Evolutionary conservation across 2,888 invertebrate genomes (phyloP).

Genomic region (Drosophila testacea): DNA sequence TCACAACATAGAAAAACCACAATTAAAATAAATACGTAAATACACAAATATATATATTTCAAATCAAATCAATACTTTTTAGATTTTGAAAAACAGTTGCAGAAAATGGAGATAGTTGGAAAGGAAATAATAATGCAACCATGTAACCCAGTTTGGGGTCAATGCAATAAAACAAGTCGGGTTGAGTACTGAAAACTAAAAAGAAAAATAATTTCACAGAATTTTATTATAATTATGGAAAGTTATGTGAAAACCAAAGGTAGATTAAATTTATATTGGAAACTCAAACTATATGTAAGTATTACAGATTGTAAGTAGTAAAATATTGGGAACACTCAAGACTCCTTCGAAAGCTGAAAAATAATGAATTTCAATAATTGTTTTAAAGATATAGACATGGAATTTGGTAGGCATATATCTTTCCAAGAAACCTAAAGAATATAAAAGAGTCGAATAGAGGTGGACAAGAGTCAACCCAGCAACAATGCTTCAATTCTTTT

Average conservation of each 20-base stretch:
- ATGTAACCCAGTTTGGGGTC: constrained; percentile 16
- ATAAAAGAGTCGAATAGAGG: too few relatives aligned
- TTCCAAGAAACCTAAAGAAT: too few relatives aligned
- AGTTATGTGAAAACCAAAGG: not conserved
- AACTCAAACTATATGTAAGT: not conserved
- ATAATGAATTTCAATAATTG: too few relatives aligned
- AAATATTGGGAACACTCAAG: too few relatives aligned
- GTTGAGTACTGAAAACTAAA: constrained; percentile 52
- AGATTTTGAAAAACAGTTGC: constrained; percentile 37
- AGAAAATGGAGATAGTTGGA: constrained; percentile 16
- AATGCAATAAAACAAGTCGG: constrained; percentile 65
- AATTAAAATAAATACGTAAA: constrained; percentile 49
- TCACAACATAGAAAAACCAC: constrained; percentile 38
- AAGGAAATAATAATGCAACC: not conserved
- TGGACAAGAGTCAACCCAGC: too few relatives aligned
- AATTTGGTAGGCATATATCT: too few relatives aligned
- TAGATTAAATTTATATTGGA: not conserved
- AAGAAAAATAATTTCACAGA: not conserved
- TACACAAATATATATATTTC: constrained; percentile 15
- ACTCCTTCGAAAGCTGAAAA: too few relatives aligned
- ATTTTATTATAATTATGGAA: not conserved
- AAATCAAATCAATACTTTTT: constrained; percentile 7
- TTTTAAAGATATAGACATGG: too few relatives aligned
- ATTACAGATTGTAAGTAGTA: not conserved
- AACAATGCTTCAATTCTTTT: too few relatives aligned